Base-by-base conservation (phyloP, 30 jellyfish, hydroid and myxozoan genomes). In the Mastigias papua region DNA sequence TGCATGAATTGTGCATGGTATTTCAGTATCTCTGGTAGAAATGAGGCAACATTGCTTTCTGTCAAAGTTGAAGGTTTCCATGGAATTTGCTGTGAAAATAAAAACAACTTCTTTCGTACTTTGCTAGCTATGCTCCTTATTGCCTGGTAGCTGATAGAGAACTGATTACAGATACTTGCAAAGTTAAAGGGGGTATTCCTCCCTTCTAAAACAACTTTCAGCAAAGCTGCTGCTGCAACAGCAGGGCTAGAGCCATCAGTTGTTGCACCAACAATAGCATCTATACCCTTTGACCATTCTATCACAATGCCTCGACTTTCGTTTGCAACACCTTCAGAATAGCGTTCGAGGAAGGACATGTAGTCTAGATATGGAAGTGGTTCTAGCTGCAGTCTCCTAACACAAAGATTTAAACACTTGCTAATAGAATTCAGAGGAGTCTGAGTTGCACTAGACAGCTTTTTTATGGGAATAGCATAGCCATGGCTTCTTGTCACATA, bases 41-140 rank as follows among this genome's bases (percentile, higher is more conserved):
- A 85, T 28, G 48, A 50, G 42, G 82, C 23, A 30, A 85, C 37
- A 23, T 62, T 61, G 34, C 34, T 85, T 21, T 21, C 61, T 16
- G 29, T 54, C 17, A 85, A 51, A 57, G 61, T 65, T 61, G 42
- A 62, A 21, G 94, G 94, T 69, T 66, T 85, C 94, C 94, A 85
- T 1, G 94, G 94, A 6, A 85, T 85, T 37, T 30, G 72, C 31
- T 85, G 75, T 23, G 88, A 37, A 73, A 27, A 58, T 4, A 27
- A 37, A 19, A 85, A 63, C 16, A 85, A 66, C 15, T 87, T 34
- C 26, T 13, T 64, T 25, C 81, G 60, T 33, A 62, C 37, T 54
- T 19, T 31, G 29, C 29, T 15, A 7, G 87, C 48, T 9, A 46
- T 68, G 33, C 19, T 46, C 8, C 48, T 27, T 25, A 73, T 49